Percentiles rank a stretch among this genome's conserved stretches.
These are phyloP conservation scores for Dendropsophus ebraccatus DNA, from an alignment of 2,113 vertebrate species.

Conservation along the genomic window DNA sequence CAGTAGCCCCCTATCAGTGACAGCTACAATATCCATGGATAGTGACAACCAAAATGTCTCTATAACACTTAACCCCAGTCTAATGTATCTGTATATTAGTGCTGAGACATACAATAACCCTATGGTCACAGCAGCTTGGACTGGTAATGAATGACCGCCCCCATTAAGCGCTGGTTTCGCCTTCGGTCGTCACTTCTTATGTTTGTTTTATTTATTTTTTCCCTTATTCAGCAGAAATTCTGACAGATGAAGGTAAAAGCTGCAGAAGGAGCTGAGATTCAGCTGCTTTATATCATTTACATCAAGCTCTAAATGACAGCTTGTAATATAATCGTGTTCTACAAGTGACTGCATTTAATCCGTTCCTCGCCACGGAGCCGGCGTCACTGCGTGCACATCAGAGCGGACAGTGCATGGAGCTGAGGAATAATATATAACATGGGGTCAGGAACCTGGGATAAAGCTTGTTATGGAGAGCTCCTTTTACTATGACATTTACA, in stretches of 20 bases:
- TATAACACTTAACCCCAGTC: too few relatives aligned
- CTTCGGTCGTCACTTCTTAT: background rate
- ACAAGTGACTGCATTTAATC: constrained; percentile 18
- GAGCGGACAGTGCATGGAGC: background rate
- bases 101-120: background rate
- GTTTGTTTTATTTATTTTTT: background rate
- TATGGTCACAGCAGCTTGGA: background rate
- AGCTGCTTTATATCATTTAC: background rate
- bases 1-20: too few relatives aligned
- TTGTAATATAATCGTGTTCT: constrained; percentile 30
- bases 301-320: constrained; percentile 8
- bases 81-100: background rate
- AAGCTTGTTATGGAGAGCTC: background rate
- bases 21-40: too few relatives aligned
- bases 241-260: background rate
- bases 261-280: background rate
- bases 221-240: background rate
- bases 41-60: too few relatives aligned
- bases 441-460: too few relatives aligned
- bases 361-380: background rate
- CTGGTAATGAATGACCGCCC: background rate
- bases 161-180: background rate
- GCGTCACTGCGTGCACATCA: background rate
- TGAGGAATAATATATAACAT: too few relatives aligned
- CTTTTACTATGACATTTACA: too few relatives aligned